phyloP scores from a whole-genome alignment of 2,797 vertebrate species.

The Okamejei kenojei region DNA sequence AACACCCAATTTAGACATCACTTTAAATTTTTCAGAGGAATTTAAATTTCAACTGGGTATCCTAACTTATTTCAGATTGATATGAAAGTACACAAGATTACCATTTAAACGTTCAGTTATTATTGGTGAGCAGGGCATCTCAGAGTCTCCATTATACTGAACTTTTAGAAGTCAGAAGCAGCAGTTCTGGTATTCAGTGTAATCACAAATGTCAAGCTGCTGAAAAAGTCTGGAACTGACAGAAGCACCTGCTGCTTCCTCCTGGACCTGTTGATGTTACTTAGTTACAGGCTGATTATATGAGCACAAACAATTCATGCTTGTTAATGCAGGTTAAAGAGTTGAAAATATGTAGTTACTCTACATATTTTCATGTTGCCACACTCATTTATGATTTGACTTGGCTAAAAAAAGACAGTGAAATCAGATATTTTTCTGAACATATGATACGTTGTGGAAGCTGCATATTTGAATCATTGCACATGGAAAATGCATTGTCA shows the following conservation, averaged over 20 bases:
- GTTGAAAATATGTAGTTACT: background rate
- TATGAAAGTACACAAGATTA: background rate
- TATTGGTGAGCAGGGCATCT: background rate
- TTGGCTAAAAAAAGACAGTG: background rate
- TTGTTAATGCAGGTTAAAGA: background rate
- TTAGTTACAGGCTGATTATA: background rate
- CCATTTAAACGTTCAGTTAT: background rate
- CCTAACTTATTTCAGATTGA: background rate
- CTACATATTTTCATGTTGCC: background rate
- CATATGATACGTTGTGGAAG: background rate
- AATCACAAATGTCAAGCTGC: slow-evolving; percentile 26
- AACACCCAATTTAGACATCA: background rate
- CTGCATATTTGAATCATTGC: background rate
- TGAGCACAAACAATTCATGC: background rate
- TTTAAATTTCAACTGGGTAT: background rate
- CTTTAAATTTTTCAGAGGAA: background rate
- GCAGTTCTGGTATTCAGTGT: slow-evolving; percentile 14
- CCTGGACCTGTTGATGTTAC: background rate
- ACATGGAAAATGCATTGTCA: background rate
- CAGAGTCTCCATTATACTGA: background rate
- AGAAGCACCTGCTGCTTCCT: slow-evolving; percentile 4
- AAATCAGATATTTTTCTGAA: background rate
- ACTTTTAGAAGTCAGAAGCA: slow-evolving; percentile 32
- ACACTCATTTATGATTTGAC: background rate
- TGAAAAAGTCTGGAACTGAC: slow-evolving; percentile 25